Conservation (phyloP, 2,888 invertebrate species). For the Brachyptera putata region DNA sequence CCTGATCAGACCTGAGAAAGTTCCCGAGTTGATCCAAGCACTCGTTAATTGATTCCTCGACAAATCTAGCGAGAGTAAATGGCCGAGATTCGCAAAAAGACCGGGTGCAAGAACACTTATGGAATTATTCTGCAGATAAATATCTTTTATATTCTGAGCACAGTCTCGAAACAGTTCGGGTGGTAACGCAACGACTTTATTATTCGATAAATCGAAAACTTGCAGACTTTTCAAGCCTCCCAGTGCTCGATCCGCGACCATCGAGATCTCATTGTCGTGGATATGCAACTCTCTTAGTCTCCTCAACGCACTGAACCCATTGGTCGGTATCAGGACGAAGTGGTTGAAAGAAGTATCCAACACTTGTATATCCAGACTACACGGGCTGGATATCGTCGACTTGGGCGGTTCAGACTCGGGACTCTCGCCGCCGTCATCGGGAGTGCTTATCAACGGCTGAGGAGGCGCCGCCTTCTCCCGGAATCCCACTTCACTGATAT, state of each 20-base stretch:
- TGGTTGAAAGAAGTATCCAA: constrained; percentile 82
- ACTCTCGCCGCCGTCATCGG: constrained; percentile 45
- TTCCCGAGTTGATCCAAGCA: constrained; percentile 78
- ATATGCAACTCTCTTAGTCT: constrained; percentile 76
- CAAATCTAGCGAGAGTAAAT: constrained; percentile 75
- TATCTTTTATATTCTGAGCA: constrained; percentile 74
- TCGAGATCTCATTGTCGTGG: constrained; percentile 83
- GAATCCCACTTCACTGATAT: constrained; percentile 81
- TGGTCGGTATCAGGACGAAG: constrained; percentile 75
- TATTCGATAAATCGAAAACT: constrained; percentile 84
- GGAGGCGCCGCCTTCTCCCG: constrained; percentile 62
- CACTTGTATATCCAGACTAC: constrained; percentile 75
- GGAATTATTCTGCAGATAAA: constrained; percentile 88
- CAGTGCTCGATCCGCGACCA: constrained; percentile 80
- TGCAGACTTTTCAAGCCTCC: constrained; percentile 75
- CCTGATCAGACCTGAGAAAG: constrained; percentile 83
- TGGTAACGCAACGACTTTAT: constrained; percentile 84
- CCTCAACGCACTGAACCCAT: constrained; percentile 74
- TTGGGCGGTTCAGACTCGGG: constrained; percentile 41
- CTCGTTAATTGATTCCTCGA: constrained; percentile 83
- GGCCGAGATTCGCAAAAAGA: constrained; percentile 79
- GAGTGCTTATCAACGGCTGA: constrained; percentile 61
- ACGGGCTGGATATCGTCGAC: constrained; percentile 44
- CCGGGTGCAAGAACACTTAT: constrained; percentile 81
- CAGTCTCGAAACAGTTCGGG: constrained; percentile 79